Conservation (phyloP, 2,113 vertebrate species). For the Passerina amoena region DNA sequence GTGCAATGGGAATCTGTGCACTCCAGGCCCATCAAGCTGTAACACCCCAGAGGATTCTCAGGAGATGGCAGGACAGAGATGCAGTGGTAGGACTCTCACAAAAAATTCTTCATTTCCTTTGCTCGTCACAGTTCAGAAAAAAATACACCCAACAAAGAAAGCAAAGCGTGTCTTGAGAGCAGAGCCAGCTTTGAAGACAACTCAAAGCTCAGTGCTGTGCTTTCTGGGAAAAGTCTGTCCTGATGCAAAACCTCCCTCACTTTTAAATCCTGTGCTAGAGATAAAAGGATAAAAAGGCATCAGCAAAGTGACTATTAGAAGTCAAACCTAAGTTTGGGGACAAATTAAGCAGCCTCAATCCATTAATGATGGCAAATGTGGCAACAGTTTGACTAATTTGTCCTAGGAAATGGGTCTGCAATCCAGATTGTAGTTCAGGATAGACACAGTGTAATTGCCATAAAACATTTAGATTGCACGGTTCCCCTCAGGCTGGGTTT, state of each 20-base stretch:
- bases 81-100: neutral
- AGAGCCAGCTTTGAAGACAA: constrained; percentile 17
- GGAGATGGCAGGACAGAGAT: neutral
- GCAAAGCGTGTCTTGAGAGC: neutral
- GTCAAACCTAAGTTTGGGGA: neutral
- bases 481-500: neutral
- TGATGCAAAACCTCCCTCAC: neutral
- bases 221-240: neutral
- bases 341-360: neutral
- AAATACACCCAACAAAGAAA: neutral
- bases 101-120: neutral
- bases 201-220: neutral
- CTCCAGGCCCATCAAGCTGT: neutral
- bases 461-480: neutral
- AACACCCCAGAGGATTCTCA: neutral
- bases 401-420: neutral
- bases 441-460: neutral
- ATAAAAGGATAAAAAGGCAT: neutral
- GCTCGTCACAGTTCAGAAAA: neutral
- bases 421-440: neutral
- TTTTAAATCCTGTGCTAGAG: neutral
- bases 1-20: neutral
- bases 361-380: neutral
- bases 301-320: neutral
- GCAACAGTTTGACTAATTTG: neutral